A percentile compares a stretch with the other conserved stretches of the same genome.
Evolutionary conservation across 64 coral and sea anemone genomes (phyloP).

Genomic region (Stylophora pistillata): DNA sequence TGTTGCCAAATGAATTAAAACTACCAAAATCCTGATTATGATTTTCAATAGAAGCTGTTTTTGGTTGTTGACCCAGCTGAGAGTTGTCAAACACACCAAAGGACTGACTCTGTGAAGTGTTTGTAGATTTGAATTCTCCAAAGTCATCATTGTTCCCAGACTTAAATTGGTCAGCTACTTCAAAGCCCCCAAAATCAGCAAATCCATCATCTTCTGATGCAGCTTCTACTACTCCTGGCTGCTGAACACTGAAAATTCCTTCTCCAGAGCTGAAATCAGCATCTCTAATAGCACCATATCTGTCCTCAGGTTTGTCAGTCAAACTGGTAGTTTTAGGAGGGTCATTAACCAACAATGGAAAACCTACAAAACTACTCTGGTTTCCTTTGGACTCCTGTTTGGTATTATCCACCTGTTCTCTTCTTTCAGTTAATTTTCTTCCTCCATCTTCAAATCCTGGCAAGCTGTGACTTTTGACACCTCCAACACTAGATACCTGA

Average conservation of each 20-base stretch:
- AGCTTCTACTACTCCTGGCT: background rate
- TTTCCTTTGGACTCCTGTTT: background rate
- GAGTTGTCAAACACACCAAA: background rate
- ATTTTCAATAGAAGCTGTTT: background rate
- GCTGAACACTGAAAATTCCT: background rate
- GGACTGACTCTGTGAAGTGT: background rate
- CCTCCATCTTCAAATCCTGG: background rate
- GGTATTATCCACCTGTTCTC: background rate
- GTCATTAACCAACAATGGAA: background rate
- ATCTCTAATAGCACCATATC: conserved; percentile 3
- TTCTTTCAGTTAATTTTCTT: background rate
- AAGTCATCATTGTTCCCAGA: conserved; percentile 23
- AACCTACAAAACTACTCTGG: background rate
- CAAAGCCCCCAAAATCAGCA: conserved; percentile 46
- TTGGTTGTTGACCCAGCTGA: background rate
- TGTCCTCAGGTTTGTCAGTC: background rate
- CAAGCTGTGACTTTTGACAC: background rate
- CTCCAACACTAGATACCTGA: background rate
- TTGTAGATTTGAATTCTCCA: conserved; percentile 14
- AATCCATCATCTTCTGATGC: background rate
- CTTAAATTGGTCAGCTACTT: conserved; percentile 2
- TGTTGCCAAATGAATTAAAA: conserved; percentile 17
- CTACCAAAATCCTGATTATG: conserved; percentile 18
- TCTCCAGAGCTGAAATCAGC: conserved; percentile 14
- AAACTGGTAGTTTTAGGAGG: background rate